Conservation (phyloP, 23 tunicate species). For the Styela clava region DNA sequence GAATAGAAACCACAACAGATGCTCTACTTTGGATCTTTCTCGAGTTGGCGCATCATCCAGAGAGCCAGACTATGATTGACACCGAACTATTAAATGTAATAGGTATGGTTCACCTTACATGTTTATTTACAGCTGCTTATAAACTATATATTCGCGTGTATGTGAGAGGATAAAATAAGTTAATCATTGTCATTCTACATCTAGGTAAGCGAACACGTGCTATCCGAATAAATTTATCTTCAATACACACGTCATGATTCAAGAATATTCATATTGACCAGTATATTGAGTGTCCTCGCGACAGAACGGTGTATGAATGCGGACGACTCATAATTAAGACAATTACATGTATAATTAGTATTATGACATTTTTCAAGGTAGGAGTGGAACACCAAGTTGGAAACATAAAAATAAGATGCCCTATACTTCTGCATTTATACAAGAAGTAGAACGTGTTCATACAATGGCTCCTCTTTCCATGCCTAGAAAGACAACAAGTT, state of each 20-base stretch:
- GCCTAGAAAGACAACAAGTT: conserved; percentile 10
- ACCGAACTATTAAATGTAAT: not conserved
- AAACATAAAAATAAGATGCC: not conserved
- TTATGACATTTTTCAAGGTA: not conserved
- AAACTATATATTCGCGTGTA: too few species aligned
- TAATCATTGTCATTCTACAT: too few species aligned
- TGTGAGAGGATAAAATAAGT: too few species aligned
- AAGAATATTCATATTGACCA: too few species aligned
- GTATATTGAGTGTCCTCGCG: too few species aligned
- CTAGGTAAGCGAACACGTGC: too few species aligned
- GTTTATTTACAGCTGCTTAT: too few species aligned
- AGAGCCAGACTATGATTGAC: not conserved
- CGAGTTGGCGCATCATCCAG: conserved; percentile 7
- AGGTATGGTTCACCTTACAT: conserved; percentile 3
- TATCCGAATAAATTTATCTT: too few species aligned
- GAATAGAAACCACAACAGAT: conserved; percentile 15
- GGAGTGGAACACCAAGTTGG: not conserved
- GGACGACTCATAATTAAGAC: too few species aligned
- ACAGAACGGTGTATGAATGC: too few species aligned
- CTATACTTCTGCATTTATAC: conserved; percentile 18
- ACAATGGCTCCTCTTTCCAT: conserved; percentile 17
- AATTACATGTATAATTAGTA: too few species aligned
- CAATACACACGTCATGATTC: too few species aligned
- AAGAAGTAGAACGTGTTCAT: conserved; percentile 12
- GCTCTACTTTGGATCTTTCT: conserved; percentile 1